Conservation (phyloP, 2,113 vertebrate species). For the Carlito syrichta region DNA sequence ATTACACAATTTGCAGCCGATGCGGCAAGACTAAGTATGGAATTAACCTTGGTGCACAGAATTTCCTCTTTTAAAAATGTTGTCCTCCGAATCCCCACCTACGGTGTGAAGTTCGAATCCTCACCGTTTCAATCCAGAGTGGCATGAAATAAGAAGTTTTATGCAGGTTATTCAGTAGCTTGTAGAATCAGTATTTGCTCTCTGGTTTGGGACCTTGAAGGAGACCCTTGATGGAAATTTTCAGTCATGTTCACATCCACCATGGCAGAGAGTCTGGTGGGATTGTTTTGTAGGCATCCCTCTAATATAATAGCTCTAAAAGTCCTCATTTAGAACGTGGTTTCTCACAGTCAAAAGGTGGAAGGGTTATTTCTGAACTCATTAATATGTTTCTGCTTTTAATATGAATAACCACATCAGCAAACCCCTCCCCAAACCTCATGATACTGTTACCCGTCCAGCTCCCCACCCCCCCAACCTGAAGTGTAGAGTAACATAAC, state of each 20-base stretch:
- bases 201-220: conserved; percentile 10
- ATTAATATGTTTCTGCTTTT: conserved; percentile 55
- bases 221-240: conserved; percentile 48
- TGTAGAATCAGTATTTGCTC: conserved; percentile 11
- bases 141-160: conserved; percentile 61
- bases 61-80: conserved; percentile 66
- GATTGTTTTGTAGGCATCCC: conserved; percentile 32
- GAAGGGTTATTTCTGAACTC: background rate
- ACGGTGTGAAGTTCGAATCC: conserved; percentile 63
- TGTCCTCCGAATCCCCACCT: conserved; percentile 48
- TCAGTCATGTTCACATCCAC: background rate
- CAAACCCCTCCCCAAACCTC: background rate
- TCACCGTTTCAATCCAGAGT: conserved; percentile 58
- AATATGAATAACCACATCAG: conserved; percentile 37
- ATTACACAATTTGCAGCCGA: conserved; percentile 85
- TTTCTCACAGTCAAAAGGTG: conserved; percentile 46
- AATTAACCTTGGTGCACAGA: conserved; percentile 70
- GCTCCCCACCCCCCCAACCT: conserved; percentile 28
- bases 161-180: background rate
- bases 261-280: conserved; percentile 8
- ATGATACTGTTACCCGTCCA: conserved; percentile 26
- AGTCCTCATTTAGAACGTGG: conserved; percentile 43
- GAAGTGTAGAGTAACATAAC: conserved; percentile 77
- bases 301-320: background rate
- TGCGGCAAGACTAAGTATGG: conserved; percentile 81